A percentile compares a stretch with the other conserved stretches of the same genome.
These are phyloP conservation scores for Drosophila recens DNA, from an alignment of 2,888 invertebrate species.

Conservation along the genomic window DNA sequence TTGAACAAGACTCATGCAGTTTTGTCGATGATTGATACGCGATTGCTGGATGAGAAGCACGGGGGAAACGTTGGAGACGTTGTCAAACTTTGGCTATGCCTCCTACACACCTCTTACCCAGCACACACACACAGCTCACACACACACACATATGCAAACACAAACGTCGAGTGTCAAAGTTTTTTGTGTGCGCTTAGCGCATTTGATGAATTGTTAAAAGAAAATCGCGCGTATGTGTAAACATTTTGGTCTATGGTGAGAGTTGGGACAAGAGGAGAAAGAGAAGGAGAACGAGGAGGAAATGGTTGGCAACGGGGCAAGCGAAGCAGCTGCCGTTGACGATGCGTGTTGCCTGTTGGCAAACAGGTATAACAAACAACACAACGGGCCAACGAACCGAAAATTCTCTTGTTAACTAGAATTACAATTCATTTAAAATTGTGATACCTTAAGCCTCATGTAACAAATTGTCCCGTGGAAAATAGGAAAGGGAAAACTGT, in stretches of 20 bases:
- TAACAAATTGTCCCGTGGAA: constrained; percentile 6
- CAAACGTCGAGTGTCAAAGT: constrained; percentile 78
- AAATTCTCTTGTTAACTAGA: constrained; percentile 57
- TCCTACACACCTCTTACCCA: constrained; percentile 3
- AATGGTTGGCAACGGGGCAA: constrained; percentile 24
- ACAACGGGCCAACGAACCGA: constrained; percentile 47
- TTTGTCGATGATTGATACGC: constrained; percentile 76
- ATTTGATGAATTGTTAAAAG: constrained; percentile 82
- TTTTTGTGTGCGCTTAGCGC: constrained; percentile 74
- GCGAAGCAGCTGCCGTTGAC: constrained; percentile 61
- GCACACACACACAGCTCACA: constrained; percentile 8
- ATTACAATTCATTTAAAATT: constrained; percentile 56
- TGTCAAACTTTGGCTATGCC: constrained; percentile 60
- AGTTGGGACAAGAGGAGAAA: constrained; percentile 15
- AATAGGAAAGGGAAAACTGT: not conserved
- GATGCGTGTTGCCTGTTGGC: constrained; percentile 53
- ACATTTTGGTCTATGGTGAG: constrained; percentile 68
- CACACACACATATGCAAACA: constrained; percentile 40
- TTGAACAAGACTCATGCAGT: constrained; percentile 62
- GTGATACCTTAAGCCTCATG: constrained; percentile 33
- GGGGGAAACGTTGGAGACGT: constrained; percentile 20
- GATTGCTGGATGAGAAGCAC: constrained; percentile 28
- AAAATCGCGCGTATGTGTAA: constrained; percentile 79
- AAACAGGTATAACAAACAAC: constrained; percentile 63
- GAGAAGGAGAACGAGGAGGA: not conserved